Conservation (phyloP, 1,140 invertebrate species). For the Aphaenogaster rudis region DNA sequence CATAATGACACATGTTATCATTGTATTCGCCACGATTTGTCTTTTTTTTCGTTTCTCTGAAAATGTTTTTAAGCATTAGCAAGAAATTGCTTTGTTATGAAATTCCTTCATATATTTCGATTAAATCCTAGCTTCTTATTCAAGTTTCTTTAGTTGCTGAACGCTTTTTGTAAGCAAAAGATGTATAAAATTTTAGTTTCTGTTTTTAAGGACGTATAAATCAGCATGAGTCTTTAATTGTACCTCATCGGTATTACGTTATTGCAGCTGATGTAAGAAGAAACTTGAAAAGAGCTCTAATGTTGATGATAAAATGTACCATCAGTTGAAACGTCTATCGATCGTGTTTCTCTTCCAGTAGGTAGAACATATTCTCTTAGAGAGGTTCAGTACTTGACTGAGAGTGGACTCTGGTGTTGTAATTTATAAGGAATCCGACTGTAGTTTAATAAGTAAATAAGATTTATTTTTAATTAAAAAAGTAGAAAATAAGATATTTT, state of each 20-base stretch:
- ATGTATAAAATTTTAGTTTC: neutral
- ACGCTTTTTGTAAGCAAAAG: neutral
- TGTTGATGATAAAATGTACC: neutral
- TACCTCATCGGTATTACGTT: neutral
- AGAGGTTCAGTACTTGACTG: slow-evolving; percentile 7
- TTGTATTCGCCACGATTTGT: neutral
- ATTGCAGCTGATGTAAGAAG: neutral
- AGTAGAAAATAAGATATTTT: neutral
- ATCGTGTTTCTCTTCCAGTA: slow-evolving; percentile 1
- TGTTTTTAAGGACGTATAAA: neutral
- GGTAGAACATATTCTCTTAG: neutral
- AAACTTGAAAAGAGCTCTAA: neutral
- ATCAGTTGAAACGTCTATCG: slow-evolving; percentile 23
- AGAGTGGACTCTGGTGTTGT: slow-evolving; percentile 19
- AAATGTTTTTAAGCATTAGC: neutral
- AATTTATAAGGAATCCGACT: slow-evolving; percentile 11
- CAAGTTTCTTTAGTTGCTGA: neutral
- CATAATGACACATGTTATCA: neutral
- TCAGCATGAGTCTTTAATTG: neutral
- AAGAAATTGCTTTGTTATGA: neutral
- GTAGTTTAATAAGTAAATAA: neutral
- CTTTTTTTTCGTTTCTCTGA: neutral
- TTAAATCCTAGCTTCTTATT: neutral
- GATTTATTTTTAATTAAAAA: slow-evolving; percentile 4
- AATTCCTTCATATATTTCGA: neutral